These are phyloP conservation scores for Stichodactyla mertensii DNA, from an alignment of 64 coral and sea anemone genomes.

Conservation along the genomic window DNA sequence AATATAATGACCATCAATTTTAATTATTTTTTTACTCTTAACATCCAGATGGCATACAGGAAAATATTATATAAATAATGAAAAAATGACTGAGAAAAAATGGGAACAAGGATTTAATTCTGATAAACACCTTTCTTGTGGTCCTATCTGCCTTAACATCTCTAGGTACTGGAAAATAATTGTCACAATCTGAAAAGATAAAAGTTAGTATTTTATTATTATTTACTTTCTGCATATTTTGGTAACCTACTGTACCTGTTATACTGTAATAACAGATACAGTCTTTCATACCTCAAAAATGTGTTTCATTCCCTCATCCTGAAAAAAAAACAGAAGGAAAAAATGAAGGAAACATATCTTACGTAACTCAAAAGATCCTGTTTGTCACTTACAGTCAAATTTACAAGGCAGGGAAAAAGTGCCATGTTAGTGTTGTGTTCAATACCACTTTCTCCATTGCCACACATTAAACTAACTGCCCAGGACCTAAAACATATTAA, in stretches of 20 bases:
- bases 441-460: constrained; percentile 68
- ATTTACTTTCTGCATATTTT: not conserved
- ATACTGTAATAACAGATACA: too few species aligned
- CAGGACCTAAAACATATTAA: constrained; percentile 37
- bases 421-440: constrained; percentile 75
- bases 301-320: constrained; percentile 79
- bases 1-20: not conserved
- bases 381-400: constrained; percentile 64
- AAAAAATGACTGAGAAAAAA: not conserved
- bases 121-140: constrained; percentile 61
- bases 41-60: too few species aligned
- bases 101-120: not conserved
- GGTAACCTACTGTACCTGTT: too few species aligned
- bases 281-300: constrained; percentile 58
- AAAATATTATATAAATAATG: too few species aligned
- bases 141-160: constrained; percentile 65
- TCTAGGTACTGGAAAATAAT: constrained; percentile 79
- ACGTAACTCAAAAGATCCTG: too few species aligned
- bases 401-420: constrained; percentile 75
- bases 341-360: not conserved
- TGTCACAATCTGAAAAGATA: constrained; percentile 50
- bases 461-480: constrained; percentile 68
- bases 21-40: too few species aligned
- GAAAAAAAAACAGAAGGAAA: constrained; percentile 17
- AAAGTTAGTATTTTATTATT: not conserved